Base-by-base conservation (phyloP, 2,113 vertebrate species). In the Phylloscopus trochilus region DNA sequence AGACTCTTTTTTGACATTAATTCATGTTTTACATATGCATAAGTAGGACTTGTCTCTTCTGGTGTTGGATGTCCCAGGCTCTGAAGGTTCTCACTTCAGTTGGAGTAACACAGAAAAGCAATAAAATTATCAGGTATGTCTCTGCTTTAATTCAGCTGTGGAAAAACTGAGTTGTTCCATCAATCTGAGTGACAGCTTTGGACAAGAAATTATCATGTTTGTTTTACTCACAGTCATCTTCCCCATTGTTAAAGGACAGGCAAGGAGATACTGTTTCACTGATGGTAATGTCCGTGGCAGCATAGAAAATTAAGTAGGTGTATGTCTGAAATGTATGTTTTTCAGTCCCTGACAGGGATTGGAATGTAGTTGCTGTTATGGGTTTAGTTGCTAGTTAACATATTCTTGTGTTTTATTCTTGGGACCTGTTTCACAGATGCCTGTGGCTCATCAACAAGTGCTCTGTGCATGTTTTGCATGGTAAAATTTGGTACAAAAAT, bases 161-260 rank as follows among this genome's bases (percentile, higher is more conserved):
- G n/a, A 92, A 83, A 95, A 88, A 73, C 24, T 13, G 58, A 69
- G 7, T 80, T 91, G 33, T 58, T 91, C 46, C 58, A 37, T 95
- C 87, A 93, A 49, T 58, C 58, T 89, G 81, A 95, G 43, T 76
- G 84, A 91, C 70, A 87, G 72, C 63, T 91, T 95, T 95, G 94
- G 89, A 92, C 87, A 90, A 80, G 84, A 95, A 91, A 95, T 89
- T 35, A 55, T 12, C 31, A 9, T 91, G 83, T 92, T 97, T 95
- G 47, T 90, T 89, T 91, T 82, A 86, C 51, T 93, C 43, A 23
- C n/a, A 83, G 67, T 92, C 67, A 83, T 95, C 55, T 70, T 91
- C 51, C 43, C 88, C 55, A 66, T 91, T 93, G 91, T 92, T 93
- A 70, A 85, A 91, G 89, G 87, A 93, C 63, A 87, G 87, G 47